Evolutionary conservation across 2,888 invertebrate species (phyloP), one percentile per base, ranked within the genome.

Genomic region (Cyaniris semiargus): DNA sequence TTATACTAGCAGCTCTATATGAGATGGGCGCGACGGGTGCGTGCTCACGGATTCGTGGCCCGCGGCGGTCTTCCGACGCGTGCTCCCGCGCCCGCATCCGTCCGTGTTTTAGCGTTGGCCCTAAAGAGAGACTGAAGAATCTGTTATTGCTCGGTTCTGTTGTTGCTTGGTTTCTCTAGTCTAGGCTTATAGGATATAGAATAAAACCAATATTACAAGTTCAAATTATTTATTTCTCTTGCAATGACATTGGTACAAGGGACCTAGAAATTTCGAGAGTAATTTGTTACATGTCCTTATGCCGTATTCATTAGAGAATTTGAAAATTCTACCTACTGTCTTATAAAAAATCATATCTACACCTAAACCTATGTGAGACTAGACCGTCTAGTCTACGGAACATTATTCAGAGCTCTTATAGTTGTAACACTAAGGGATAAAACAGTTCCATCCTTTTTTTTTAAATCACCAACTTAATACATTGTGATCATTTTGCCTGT

Each of bases 341-440:
- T 92, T 91, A 91, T 90, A 91, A 83, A 90, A 91, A 92, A 91
- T 85, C 87, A 89, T 92, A 92, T 92, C 91, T 93, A 93, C 92
- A 92, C 88, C 86, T 91, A 89, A 86, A 81, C 85, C 88, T 89
- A 77, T 74, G 78, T 82, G 80, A 83, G 82, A 83, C 82, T 82
- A 83, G 83, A 83, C 80, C 76, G 76, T 83, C 87, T 89, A 90
- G 90, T 89, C 88, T 85, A 86, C 85, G 88, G 90, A 90, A 90
- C 89, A 86, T 87, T 82, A 83, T 86, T 82, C 79, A 81, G 81
- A 81, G 79, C 80, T 74, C 78, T 79, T 76, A 72, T 58, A 76
- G 58, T 78, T 76, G 58, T 77, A 53, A 53, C 53, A 53, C 53
- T 53, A 53, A 1, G 53, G 53, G 4, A 15, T 5, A 48, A 48